Evolutionary conservation across 2,888 invertebrate species (phyloP).

Genomic region (Miltochrista miniata): DNA sequence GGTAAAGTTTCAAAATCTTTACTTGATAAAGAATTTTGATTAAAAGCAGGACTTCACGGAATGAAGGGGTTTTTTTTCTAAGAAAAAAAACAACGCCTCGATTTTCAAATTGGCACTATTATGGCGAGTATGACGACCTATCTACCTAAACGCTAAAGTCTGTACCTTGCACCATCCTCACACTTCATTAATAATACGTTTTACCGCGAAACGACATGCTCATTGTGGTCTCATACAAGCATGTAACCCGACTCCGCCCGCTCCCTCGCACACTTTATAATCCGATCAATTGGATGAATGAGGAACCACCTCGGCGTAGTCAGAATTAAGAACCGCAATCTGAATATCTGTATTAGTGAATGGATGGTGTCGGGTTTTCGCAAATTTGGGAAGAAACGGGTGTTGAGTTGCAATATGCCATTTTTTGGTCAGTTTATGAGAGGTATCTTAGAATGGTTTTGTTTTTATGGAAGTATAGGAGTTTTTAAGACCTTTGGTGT

Average conservation of each 20-base stretch:
- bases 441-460: too few species aligned
- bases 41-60: too few species aligned
- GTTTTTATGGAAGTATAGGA: too few species aligned
- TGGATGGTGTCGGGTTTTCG: conserved; percentile 20
- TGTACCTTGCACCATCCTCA: conserved; percentile 15
- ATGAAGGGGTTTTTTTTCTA: too few species aligned
- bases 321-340: conserved; percentile 31
- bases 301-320: conserved; percentile 34
- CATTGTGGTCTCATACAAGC: conserved; percentile 46
- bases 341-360: conserved; percentile 31
- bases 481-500: too few species aligned
- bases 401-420: too few species aligned
- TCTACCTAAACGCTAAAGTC: conserved; percentile 5
- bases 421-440: too few species aligned
- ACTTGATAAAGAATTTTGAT: too few species aligned
- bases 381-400: conserved; percentile 1
- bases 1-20: too few species aligned
- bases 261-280: conserved; percentile 42
- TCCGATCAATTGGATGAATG: conserved; percentile 43
- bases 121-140: too few species aligned
- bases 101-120: neutral
- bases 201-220: conserved; percentile 65
- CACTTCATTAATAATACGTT: conserved; percentile 62
- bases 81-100: too few species aligned
- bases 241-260: conserved; percentile 48